phyloP scores from a whole-genome alignment of 2,888 invertebrate species.

The Panopea generosa region DNA sequence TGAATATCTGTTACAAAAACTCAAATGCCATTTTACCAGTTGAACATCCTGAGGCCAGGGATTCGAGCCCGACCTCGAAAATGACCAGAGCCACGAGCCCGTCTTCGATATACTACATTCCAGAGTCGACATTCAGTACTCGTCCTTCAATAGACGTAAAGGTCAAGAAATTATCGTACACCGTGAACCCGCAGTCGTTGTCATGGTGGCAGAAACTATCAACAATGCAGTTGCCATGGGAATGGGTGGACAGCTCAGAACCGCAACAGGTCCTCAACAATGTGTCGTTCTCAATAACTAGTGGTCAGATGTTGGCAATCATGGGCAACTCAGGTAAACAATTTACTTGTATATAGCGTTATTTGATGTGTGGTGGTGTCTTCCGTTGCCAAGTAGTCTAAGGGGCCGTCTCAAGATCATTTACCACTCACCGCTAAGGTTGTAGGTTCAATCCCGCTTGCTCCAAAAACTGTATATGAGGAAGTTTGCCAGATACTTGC shows the following conservation, averaged over 20 bases:
- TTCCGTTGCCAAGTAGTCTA: too few species aligned
- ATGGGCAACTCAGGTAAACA: constrained; percentile 80
- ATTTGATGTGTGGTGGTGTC: background rate
- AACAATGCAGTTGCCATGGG: constrained; percentile 77
- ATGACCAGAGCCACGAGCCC: constrained; percentile 46
- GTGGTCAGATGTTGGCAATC: constrained; percentile 80
- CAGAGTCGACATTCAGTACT: constrained; percentile 34
- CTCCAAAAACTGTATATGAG: too few species aligned
- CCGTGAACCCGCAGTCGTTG: constrained; percentile 69
- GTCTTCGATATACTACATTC: constrained; percentile 57
- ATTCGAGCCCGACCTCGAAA: constrained; percentile 9
- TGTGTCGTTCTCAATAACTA: constrained; percentile 74
- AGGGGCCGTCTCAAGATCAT: too few species aligned
- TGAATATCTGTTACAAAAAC: too few species aligned
- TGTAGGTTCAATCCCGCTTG: too few species aligned
- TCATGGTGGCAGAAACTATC: constrained; percentile 74
- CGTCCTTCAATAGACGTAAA: constrained; percentile 70
- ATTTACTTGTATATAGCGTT: constrained; percentile 10
- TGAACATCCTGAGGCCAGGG: too few species aligned
- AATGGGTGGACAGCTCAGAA: constrained; percentile 65
- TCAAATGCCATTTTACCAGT: too few species aligned
- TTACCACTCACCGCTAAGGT: too few species aligned
- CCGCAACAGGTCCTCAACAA: constrained; percentile 74
- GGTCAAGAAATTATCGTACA: constrained; percentile 72
- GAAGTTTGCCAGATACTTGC: too few species aligned